Conservation (phyloP, 2,888 invertebrate species). For the Eristalinus sepulchralis region DNA sequence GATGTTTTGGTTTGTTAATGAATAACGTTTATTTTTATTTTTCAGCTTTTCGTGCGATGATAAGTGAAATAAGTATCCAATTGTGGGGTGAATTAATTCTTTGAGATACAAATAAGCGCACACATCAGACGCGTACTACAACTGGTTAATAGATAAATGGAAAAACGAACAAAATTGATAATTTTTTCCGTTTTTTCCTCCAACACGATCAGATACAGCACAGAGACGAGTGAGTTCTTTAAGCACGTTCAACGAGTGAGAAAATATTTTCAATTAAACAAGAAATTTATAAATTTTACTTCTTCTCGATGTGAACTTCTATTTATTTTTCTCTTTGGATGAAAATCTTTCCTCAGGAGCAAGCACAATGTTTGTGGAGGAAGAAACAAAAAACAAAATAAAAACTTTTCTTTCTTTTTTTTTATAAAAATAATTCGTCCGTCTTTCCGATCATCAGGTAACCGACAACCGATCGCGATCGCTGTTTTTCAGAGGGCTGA, state of each 20-base stretch:
- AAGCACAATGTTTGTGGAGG: not conserved
- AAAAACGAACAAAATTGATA: constrained; percentile 6
- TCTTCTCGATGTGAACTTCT: not conserved
- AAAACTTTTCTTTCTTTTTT: constrained; percentile 8
- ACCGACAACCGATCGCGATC: constrained; percentile 70
- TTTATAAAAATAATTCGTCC: constrained; percentile 54
- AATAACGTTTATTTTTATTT: constrained; percentile 5
- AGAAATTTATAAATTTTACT: not conserved
- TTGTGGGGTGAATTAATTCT: constrained; percentile 14
- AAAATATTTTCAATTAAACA: constrained; percentile 10
- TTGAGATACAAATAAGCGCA: constrained; percentile 35
- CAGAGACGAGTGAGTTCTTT: constrained; percentile 40
- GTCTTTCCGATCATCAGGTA: constrained; percentile 64
- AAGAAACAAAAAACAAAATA: not conserved
- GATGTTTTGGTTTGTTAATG: constrained; percentile 35
- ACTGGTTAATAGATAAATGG: constrained; percentile 43
- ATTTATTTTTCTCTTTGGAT: not conserved
- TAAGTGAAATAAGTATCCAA: constrained; percentile 59
- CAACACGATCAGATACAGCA: constrained; percentile 47
- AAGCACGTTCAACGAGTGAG: constrained; percentile 19
- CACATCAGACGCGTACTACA: constrained; percentile 48
- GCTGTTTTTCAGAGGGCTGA: constrained; percentile 70
- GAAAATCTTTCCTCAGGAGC: not conserved
- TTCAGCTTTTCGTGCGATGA: constrained; percentile 10
- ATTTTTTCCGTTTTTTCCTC: not conserved